Evolutionary conservation across 2,888 invertebrate genomes (phyloP), one percentile per base, ranked within the genome.

Genomic region (Ophioninae sp.): DNA sequence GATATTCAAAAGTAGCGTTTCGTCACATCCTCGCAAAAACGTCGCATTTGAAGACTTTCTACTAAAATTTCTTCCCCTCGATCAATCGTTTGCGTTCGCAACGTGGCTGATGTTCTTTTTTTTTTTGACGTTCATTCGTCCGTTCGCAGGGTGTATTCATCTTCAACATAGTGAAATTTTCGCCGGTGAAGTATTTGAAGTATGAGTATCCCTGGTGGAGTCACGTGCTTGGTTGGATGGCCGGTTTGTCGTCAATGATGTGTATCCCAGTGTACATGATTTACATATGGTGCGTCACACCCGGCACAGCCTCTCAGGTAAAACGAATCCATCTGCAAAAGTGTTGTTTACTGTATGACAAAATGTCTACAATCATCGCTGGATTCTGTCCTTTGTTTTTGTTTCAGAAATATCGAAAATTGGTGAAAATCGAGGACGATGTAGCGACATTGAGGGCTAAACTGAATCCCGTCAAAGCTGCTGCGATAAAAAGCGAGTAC

Each of bases 171-270:
- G 95, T 98, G 50, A 97, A 97, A 94, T 99, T 98, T 95, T 96
- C 96, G 67, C 98, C 98, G 21, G 96, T 99, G 61, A 98, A 97
- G 93, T 99, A 99, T 93, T 95, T 98, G 93, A 96, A 96, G 91
- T 99, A 99, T 91, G 97, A 97, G 90, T 99, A 98, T 93, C 99
- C 99, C 0, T 95, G 97, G 95, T 98, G 99, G 98, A 97, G 98
- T 69, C 99, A 99, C 92, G 95, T 97, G 7, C 96, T 99, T 88
- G 99, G 99, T n/a, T 99, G 98, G 97, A 95, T 98, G 91, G 97
- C 99, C 41, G 99, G 99, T 0, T 94, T 99, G 5, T 98, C 98
- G 0, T 99, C 99, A 6, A 99, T 99, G 97, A 93, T 98, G 81
- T 98, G 98, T 92, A 99, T 99, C 92, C 99, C 99, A 6, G 96